Conservation (phyloP, 2,113 vertebrate species). For the Pelmatolapia mariae region DNA sequence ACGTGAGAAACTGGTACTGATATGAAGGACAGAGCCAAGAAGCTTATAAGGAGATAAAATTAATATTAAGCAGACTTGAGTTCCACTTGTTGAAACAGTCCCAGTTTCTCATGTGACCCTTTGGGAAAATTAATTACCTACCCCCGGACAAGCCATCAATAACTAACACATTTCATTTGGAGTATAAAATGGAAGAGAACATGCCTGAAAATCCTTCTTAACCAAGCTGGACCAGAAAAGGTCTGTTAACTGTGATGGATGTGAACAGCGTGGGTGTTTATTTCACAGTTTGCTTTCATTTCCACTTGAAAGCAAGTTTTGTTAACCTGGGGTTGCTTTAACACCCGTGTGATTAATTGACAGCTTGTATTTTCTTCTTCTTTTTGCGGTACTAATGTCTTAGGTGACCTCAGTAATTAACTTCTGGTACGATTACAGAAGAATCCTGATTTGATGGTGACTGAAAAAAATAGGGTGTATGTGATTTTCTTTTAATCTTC, state of each 20-base stretch:
- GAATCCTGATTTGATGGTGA: not conserved
- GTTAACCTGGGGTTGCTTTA: not conserved
- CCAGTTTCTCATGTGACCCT: not conserved
- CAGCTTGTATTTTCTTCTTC: not conserved
- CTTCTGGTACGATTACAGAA: not conserved
- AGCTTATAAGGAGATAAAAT: not conserved
- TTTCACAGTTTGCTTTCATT: constrained; percentile 24
- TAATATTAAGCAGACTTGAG: not conserved
- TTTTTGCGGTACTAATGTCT: not conserved
- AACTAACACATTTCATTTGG: not conserved
- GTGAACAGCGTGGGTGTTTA: constrained; percentile 23
- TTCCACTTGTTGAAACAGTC: not conserved
- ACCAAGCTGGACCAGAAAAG: not conserved
- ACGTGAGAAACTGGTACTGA: not conserved
- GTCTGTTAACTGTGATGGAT: constrained; percentile 9
- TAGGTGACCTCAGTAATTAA: not conserved
- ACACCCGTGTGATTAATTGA: not conserved
- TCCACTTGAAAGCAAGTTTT: constrained; percentile 31
- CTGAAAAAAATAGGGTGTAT: not conserved
- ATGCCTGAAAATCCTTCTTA: not conserved
- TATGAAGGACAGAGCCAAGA: not conserved
- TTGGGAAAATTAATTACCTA: not conserved
- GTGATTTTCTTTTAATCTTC: not conserved
- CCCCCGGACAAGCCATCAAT: rapidly evolving
- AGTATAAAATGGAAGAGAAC: not conserved